Conservation (phyloP, 2,113 vertebrate species). For the Elaphurus davidianus region DNA sequence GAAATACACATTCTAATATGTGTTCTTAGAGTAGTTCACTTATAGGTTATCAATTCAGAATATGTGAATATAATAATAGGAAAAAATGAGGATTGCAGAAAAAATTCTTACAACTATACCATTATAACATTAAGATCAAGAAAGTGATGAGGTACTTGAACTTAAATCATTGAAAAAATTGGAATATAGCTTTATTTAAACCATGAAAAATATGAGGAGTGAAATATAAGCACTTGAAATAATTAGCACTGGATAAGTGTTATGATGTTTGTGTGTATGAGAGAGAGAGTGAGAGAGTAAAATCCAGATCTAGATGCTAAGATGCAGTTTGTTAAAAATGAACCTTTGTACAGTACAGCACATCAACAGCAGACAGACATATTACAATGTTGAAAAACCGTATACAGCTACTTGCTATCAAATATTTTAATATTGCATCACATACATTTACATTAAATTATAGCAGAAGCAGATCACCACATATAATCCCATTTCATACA, state of each 20-base stretch:
- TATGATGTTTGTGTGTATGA: neutral
- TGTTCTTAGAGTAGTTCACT: neutral
- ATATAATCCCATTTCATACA: neutral
- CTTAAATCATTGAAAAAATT: neutral
- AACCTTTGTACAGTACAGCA: neutral
- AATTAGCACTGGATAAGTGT: neutral
- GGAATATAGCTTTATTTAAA: neutral
- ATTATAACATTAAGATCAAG: neutral
- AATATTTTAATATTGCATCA: neutral
- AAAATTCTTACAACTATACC: neutral
- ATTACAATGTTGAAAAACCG: neutral
- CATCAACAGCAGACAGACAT: neutral
- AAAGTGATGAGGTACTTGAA: neutral
- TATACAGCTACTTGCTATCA: neutral
- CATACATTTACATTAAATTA: neutral
- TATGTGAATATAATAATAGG: neutral
- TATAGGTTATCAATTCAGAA: neutral
- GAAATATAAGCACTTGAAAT: neutral
- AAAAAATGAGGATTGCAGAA: neutral
- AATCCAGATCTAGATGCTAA: neutral
- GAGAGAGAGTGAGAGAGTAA: neutral
- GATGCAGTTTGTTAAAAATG: neutral
- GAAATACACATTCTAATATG: conserved; percentile 20
- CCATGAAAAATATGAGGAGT: neutral
- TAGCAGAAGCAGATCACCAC: neutral